Conservation (phyloP, 2,797 vertebrate species). For the Mastacembelus armatus region DNA sequence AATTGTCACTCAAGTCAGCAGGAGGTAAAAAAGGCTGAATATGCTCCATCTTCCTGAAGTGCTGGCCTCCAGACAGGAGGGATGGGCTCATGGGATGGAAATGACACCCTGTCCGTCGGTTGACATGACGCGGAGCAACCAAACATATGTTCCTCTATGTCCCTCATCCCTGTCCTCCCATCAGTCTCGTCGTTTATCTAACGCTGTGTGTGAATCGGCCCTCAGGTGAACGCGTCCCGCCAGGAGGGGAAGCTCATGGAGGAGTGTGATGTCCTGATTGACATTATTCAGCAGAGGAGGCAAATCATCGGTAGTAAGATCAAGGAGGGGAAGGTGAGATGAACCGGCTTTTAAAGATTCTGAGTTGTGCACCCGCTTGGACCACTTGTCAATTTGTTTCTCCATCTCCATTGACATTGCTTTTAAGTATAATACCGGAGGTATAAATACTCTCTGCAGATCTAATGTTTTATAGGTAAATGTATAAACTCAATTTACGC, state of each 20-base stretch:
- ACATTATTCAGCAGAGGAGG: slow-evolving; percentile 96
- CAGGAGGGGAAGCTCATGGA: slow-evolving; percentile 96
- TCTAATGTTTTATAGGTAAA: too few species aligned
- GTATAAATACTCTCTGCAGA: too few species aligned
- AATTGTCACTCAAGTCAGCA: slow-evolving; percentile 45
- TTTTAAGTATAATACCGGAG: too few species aligned
- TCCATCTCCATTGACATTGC: background rate
- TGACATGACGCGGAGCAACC: slow-evolving; percentile 1
- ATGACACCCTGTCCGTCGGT: slow-evolving; percentile 34
- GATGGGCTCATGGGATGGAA: slow-evolving; percentile 53
- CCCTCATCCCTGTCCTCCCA: background rate
- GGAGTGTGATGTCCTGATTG: slow-evolving; percentile 96
- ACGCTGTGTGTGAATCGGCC: slow-evolving; percentile 25
- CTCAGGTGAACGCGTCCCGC: slow-evolving; percentile 86
- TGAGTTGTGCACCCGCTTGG: background rate
- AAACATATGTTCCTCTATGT: background rate
- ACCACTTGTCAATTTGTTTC: background rate
- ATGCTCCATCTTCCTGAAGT: slow-evolving; percentile 33
- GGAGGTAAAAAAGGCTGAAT: slow-evolving; percentile 35
- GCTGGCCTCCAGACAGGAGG: slow-evolving; percentile 83
- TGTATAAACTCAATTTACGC: too few species aligned
- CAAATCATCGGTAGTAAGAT: slow-evolving; percentile 98
- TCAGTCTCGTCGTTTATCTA: slow-evolving; percentile 42
- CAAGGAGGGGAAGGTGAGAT: slow-evolving; percentile 95
- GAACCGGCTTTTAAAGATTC: too few species aligned